Evolutionary conservation across 2,797 vertebrate genomes (phyloP), one percentile per base, ranked within the genome.

Genomic region (Oceanodroma leucorhoa): DNA sequence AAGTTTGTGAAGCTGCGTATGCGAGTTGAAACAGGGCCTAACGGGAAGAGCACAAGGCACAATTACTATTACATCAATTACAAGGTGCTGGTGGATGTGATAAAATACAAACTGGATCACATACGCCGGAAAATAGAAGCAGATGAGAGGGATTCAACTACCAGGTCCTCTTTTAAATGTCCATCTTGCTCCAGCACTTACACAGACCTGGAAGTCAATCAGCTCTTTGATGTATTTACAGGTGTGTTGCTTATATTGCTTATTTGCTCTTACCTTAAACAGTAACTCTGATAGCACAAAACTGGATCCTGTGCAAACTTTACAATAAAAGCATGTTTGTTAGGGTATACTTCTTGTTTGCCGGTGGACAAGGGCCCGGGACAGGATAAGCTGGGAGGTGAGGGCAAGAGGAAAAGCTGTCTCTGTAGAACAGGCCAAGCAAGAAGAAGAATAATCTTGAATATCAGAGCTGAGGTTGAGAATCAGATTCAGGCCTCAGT

Each of bases 41-140:
- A 90, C 0, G 97, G 97, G 32, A 97, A 97, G 69, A 97, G 95
- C 87, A 97, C 46, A 0, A 95, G 96, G 54, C 94, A 97, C 66
- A 97, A 95, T 45, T 98, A 97, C 88, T 98, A 98, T 13, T 97
- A 98, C 61, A 97, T 98, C 70, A 98, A 98, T 32, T 98, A 97
- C 92, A 98, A 98, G 77, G 90, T 97, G 64, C 89, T 98, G 43
- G 97, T 98, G 75, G 94, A 98, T 43, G 96, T 98, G 36, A 87
- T 97, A 6, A 98, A 97, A 66, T 98, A 98, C 66, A 97, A 98
- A 89, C 93, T 98, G 79, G 97, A 98, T 51, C 94, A 96, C 0
- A 2, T 98, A 3, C 97, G 97, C 26, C 73, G 66, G n/a, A 98
- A 97, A 91, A 98, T 98, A 81, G 97, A 98, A 77, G 95, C 92